A percentile compares a stretch with the other conserved stretches of the same genome.
phyloP scores from a whole-genome alignment of 2,888 invertebrate genomes.

The Odontomyia ornata region DNA sequence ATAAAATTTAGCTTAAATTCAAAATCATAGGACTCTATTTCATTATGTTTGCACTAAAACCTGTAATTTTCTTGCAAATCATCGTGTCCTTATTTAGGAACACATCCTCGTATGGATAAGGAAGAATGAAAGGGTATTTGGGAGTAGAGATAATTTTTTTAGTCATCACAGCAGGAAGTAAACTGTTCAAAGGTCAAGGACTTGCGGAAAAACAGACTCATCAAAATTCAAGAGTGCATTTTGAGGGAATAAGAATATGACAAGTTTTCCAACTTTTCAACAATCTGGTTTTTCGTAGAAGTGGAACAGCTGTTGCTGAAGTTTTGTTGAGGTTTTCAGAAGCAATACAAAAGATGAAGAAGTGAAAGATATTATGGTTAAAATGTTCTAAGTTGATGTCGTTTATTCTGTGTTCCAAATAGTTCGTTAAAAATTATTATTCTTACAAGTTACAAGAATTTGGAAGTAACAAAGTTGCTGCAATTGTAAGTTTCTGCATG shows the following conservation, averaged over 20 bases:
- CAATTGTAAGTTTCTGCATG: no score
- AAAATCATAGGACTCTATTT: not conserved
- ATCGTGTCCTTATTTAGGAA: not conserved
- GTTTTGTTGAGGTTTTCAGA: not conserved
- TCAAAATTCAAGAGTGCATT: constrained; percentile 3
- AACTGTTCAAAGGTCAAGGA: constrained; percentile 32
- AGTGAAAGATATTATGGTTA: not conserved
- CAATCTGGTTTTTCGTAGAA: not conserved
- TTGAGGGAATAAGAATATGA: not conserved
- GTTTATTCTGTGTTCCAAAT: not conserved
- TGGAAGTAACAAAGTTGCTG: no score
- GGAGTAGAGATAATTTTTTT: not conserved
- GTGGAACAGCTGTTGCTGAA: constrained; percentile 1
- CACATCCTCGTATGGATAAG: not conserved
- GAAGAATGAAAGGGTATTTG: constrained; percentile 2
- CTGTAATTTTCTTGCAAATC: constrained; percentile 22
- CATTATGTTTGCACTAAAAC: not conserved
- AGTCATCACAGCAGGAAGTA: constrained; percentile 19
- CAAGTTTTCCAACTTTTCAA: not conserved
- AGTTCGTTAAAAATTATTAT: no score
- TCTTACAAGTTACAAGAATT: no score
- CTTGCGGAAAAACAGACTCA: constrained; percentile 25
- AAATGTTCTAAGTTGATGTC: not conserved
- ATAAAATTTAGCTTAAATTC: not conserved
- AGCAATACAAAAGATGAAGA: not conserved